phyloP scores from a whole-genome alignment of 2,888 invertebrate genomes.

The Resseliella maxima region DNA sequence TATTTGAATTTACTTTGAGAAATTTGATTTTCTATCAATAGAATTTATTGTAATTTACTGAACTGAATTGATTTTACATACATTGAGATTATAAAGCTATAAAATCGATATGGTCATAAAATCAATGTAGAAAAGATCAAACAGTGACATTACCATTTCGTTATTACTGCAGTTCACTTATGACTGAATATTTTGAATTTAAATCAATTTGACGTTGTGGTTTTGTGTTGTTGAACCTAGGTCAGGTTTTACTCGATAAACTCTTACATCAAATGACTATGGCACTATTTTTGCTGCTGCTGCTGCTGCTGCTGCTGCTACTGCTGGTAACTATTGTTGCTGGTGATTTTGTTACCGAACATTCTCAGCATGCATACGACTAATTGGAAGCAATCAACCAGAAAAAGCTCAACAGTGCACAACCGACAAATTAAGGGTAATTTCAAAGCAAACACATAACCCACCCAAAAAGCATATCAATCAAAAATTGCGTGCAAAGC shows the following conservation, averaged over 20 bases:
- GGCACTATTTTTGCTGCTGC: background rate
- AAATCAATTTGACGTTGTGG: conserved; percentile 13
- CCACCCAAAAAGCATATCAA: background rate
- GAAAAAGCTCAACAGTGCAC: background rate
- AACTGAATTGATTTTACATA: background rate
- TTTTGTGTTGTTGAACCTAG: background rate
- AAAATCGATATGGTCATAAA: background rate
- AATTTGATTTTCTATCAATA: background rate
- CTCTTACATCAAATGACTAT: background rate
- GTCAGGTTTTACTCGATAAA: conserved; percentile 5
- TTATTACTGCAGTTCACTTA: background rate
- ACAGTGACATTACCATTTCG: background rate
- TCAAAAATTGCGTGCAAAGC: conserved; percentile 6
- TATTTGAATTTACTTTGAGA: background rate
- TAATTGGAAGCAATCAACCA: background rate
- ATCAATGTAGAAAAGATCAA: background rate
- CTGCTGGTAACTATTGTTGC: too few species aligned
- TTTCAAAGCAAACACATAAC: background rate
- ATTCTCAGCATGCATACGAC: background rate
- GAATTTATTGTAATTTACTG: background rate
- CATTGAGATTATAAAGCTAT: background rate
- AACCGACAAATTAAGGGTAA: background rate
- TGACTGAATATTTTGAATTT: background rate
- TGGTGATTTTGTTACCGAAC: background rate
- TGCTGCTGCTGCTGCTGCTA: background rate